Evolutionary conservation across 2,797 vertebrate species (phyloP), one percentile per base, ranked within the genome.

Genomic region (Characodon lateralis): DNA sequence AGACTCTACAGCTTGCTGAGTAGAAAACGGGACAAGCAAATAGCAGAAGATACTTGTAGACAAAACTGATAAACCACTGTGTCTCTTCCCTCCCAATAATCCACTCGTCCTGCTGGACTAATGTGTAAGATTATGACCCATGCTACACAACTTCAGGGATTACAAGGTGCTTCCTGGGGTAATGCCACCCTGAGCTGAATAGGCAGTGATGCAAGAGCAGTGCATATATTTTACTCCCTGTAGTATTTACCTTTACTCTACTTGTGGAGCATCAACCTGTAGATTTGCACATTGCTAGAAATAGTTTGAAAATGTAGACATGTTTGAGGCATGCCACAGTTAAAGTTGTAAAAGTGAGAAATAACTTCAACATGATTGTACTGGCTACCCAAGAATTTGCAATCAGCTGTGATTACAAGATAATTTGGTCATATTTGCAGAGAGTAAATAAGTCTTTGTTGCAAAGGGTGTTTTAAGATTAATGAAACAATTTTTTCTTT

Each of bases 51-150:
- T 43, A 31, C 39, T 73, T 81, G 59, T 59, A 2, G 14, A 14
- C 18, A 59, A 71, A 81, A 76, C 26, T 24, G 77, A 76, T 58
- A 66, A 12, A 68, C 22, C 76, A 35, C 65, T 18, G 53, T 24
- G 68, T 66, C 46, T 65, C 39, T 26, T 68, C 74, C 73, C 55
- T 69, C 65, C 56, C 73, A 66, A 24, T 90, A 90, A 91, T 90
- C 91, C 86, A 85, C 80, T 14, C 71, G 78, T 74, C 43, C 78
- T 46, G 79, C 74, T n/a, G 89, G 83, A 91, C 90, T 91, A 91
- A 68, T 76, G 81, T 39, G 28, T 77, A 82, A 80, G 88, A 90
- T 91, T 91, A 89, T 43, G 74, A 84, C 74, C 80, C 65, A 18
- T 81, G 81, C 81, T 82, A 51, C 73, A 66, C 73, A 66, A 87